Conservation (phyloP, 1,140 invertebrate species). For the Pogonomyrmex californicus region DNA sequence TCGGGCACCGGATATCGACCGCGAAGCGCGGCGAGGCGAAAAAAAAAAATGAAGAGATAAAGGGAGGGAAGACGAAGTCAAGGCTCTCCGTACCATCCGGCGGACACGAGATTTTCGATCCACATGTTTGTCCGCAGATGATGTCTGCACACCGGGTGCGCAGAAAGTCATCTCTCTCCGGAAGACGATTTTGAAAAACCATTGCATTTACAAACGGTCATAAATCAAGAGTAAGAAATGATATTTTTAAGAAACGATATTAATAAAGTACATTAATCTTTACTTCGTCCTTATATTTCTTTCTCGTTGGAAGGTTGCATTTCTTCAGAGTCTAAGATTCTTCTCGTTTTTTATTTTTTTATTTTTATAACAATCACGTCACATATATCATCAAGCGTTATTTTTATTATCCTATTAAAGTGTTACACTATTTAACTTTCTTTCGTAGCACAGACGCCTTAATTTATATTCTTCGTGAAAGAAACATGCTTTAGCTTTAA, state of each 20-base stretch:
- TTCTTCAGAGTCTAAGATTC: too few relatives aligned
- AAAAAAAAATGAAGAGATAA: slow-evolving; percentile 36
- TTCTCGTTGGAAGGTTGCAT: not conserved
- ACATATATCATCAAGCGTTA: not conserved
- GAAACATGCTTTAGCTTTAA: slow-evolving; percentile 8
- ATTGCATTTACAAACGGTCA: not conserved
- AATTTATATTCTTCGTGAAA: not conserved
- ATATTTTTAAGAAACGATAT: not conserved
- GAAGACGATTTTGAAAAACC: not conserved
- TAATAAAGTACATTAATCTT: not conserved
- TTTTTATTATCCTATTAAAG: not conserved
- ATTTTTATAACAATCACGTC: not conserved
- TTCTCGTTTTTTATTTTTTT: not conserved
- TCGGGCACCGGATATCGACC: slow-evolving; percentile 58
- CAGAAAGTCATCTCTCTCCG: slow-evolving; percentile 30
- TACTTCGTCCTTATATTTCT: not conserved
- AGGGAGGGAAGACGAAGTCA: slow-evolving; percentile 56
- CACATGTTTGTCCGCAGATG: slow-evolving; percentile 54
- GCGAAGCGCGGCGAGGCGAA: slow-evolving; percentile 31
- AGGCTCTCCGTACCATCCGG: slow-evolving; percentile 59
- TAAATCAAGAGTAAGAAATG: not conserved
- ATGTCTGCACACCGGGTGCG: slow-evolving; percentile 52
- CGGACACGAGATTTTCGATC: slow-evolving; percentile 59
- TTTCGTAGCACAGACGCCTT: not conserved
- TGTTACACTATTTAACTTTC: not conserved